Conservation (phyloP, 2,888 invertebrate species). For the Stenchaetothrips biformis region DNA sequence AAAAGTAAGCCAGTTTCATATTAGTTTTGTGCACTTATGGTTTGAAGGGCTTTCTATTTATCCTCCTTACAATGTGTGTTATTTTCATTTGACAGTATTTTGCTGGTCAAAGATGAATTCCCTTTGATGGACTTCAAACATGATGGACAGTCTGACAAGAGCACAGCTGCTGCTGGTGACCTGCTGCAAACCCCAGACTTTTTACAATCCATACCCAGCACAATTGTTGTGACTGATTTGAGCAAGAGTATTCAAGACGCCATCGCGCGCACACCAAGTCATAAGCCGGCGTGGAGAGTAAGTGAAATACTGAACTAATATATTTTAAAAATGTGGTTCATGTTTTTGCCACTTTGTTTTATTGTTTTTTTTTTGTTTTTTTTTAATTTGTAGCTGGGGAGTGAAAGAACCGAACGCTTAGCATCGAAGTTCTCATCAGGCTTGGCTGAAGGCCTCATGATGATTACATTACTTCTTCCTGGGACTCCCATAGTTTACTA, state of each 20-base stretch:
- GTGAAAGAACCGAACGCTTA: background rate
- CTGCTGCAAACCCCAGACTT: background rate
- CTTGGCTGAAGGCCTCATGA: conserved; percentile 42
- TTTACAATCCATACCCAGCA: background rate
- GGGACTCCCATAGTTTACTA: conserved; percentile 85
- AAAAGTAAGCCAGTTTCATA: background rate
- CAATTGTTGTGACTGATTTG: background rate
- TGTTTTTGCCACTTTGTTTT: background rate
- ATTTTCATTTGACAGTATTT: background rate
- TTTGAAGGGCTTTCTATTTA: background rate
- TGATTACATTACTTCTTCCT: conserved; percentile 76
- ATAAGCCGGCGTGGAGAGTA: background rate
- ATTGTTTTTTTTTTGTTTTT: background rate
- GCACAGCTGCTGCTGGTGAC: conserved; percentile 4
- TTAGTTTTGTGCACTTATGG: background rate
- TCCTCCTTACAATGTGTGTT: background rate
- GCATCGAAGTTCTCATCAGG: background rate
- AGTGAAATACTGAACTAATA: background rate
- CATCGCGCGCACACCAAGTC: background rate
- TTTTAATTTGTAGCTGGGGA: background rate
- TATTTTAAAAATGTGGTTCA: too few species aligned
- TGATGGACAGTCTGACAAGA: background rate
- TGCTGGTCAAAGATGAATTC: background rate
- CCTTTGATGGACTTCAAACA: background rate
- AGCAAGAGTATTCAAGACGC: background rate